Evolutionary conservation across 2,888 invertebrate species (phyloP), one percentile per base, ranked within the genome.

Genomic region (Agriotes lineatus): DNA sequence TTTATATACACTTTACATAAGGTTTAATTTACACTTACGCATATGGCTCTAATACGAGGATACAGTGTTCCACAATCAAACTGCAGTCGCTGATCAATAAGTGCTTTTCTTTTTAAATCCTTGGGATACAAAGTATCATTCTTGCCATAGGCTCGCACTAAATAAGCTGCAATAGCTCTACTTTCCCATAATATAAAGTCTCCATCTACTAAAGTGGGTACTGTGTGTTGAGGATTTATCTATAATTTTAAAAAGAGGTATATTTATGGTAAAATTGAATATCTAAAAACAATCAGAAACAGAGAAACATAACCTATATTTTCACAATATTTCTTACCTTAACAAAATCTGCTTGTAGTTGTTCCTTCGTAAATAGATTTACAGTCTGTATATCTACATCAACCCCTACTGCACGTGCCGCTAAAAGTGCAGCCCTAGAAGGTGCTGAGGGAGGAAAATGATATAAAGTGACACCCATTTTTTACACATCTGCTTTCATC

Each of bases 111-210:
- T 78, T 87, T 85, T 0, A 84, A 80, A 77, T 90, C 89, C 71
- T 85, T 87, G 0, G 91, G 91, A 80, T 90, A 91, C 19, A 90
- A 82, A 35, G 82, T 79, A 68, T 88, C 88, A 74, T 89, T 87
- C 78, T 88, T 88, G 0, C 86, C 88, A 79, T 89, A 91, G 69
- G 88, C 87, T 70, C 87, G 87, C 0, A 87, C 89, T 71, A 91
- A 84, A 79, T 91, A 92, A 50, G 86, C 82, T 2, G 87, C 86
- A 68, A 91, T 91, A 6, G 91, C 90, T 35, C 89, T 86, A 74
- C 90, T 90, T 80, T 92, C 92, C 90, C 90, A 91, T 52, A 92
- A 71, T 10, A 86, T 80, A 77, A 90, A 90, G 9, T 90, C 90
- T 65, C 89, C 86, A 79, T 92, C 92, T 19, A 89, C 88, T 64